phyloP scores from a whole-genome alignment of 2,797 vertebrate genomes.

The Hyperoplus lanceolatus region DNA sequence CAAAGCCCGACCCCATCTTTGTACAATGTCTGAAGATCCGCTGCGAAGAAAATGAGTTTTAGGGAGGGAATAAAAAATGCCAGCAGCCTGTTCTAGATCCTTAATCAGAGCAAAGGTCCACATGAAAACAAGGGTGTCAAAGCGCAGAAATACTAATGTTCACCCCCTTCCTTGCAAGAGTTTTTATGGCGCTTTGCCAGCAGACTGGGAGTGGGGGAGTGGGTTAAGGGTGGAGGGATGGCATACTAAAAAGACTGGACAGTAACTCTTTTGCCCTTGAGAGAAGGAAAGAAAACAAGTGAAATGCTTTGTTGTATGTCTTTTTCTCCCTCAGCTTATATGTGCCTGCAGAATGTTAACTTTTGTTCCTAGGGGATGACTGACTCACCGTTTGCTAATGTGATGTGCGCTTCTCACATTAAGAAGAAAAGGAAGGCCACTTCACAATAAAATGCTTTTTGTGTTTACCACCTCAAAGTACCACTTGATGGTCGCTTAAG shows the following conservation, averaged over 20 bases:
- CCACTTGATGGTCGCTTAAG: slow-evolving; percentile 49
- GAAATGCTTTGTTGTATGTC: slow-evolving; percentile 52
- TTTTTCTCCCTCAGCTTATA: neutral
- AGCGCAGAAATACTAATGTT: slow-evolving; percentile 74
- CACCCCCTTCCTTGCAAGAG: slow-evolving; percentile 48
- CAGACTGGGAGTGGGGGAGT: neutral
- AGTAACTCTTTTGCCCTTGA: slow-evolving; percentile 74
- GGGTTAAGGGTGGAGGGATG: slow-evolving; percentile 12
- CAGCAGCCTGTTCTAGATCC: slow-evolving; percentile 68
- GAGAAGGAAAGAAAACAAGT: slow-evolving; percentile 57
- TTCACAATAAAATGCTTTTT: slow-evolving; percentile 57
- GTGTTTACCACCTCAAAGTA: slow-evolving; percentile 72
- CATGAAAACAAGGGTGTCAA: slow-evolving; percentile 77
- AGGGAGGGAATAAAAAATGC: slow-evolving; percentile 71
- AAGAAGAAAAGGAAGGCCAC: slow-evolving; percentile 51
- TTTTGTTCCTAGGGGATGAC: slow-evolving; percentile 30
- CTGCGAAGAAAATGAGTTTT: slow-evolving; percentile 79
- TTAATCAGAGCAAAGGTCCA: slow-evolving; percentile 81
- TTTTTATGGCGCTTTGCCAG: slow-evolving; percentile 67
- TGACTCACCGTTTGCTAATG: slow-evolving; percentile 52
- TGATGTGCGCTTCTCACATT: slow-evolving; percentile 57
- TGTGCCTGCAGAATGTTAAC: slow-evolving; percentile 53
- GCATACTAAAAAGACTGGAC: slow-evolving; percentile 60
- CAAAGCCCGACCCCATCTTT: slow-evolving; percentile 80
- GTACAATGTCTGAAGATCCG: slow-evolving; percentile 79